Evolutionary conservation across 2,888 invertebrate genomes (phyloP), one percentile per base, ranked within the genome.

Genomic region (Scaeva pyrastri): DNA sequence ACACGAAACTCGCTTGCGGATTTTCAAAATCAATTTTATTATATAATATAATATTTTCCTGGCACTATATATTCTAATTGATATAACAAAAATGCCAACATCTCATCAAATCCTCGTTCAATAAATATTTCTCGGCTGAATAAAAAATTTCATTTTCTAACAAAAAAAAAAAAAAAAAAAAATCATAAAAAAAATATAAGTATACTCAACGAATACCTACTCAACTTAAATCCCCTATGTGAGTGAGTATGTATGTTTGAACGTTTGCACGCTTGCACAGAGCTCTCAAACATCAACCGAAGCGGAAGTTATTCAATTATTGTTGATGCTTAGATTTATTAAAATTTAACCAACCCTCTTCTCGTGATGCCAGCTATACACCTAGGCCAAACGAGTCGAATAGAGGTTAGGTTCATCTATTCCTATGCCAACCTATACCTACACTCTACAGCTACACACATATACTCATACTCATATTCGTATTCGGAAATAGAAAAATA

Each of bases 271-370:
- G 31, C 16, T 21, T 1, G 12, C 1, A 36, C n/a, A 41, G 45
- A 73, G 66, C 78, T 48, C 31, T 86, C 86, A 72, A 78, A 87
- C 82, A 79, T 83, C 87, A 87, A 72, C 79, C 87, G 66, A 82
- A 75, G 75, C 87, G 87, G 87, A 87, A 87, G 87, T 79, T 87
- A 87, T 83, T 87, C 83, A 87, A 87, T 87, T 87, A 87, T 87
- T 87, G 78, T 62, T 78, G 83, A 87, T 83, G 87, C 87, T 87
- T 87, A 78, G 87, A 87, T 87, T 87, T 87, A 83, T 83, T 87
- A 87, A 83, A 87, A 87, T 83, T 79, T 83, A 66, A 83, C 79
- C 79, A n/a, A 74, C 64, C 71, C 82, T 66, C 72, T 23, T 12
- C 43, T 26, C n/a, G 48, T 3, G 31, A 45, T 48, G 48, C 10